phyloP scores from a whole-genome alignment of 2,113 vertebrate species.

The Zootoca vivipara region DNA sequence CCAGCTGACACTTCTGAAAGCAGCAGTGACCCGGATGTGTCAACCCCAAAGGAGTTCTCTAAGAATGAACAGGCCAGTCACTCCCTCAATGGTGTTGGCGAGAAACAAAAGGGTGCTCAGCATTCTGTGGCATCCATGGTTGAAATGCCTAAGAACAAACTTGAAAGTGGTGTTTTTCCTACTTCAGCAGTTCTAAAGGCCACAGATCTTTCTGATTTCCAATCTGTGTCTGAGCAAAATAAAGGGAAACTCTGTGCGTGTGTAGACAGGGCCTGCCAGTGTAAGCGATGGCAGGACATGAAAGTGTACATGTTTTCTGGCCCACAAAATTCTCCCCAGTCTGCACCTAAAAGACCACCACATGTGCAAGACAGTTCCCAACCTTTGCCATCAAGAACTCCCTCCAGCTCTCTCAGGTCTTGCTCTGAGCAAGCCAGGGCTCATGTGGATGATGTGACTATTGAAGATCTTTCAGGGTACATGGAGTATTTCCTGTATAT shows the following conservation, averaged over 20 bases:
- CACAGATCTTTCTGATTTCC: conserved; percentile 83
- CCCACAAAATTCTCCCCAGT: conserved; percentile 80
- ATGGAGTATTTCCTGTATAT: conserved; percentile 98
- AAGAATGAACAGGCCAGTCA: conserved; percentile 58
- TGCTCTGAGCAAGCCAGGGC: conserved; percentile 95
- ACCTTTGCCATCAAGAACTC: conserved; percentile 82
- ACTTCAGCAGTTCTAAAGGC: conserved; percentile 64
- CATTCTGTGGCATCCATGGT: conserved; percentile 54
- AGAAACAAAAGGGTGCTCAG: conserved; percentile 54
- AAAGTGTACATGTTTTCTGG: conserved; percentile 96
- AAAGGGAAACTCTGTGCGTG: conserved; percentile 61
- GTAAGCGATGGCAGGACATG: conserved; percentile 85
- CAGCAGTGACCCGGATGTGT: conserved; percentile 50
- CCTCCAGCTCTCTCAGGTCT: conserved; percentile 87
- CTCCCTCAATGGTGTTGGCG: conserved; percentile 64
- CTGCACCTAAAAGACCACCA: conserved; percentile 81
- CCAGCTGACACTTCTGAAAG: conserved; percentile 73
- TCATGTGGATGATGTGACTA: conserved; percentile 96
- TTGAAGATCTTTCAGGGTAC: conserved; percentile 98
- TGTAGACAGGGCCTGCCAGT: conserved; percentile 75
- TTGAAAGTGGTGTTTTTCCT: conserved; percentile 52
- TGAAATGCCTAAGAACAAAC: conserved; percentile 42
- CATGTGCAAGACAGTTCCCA: conserved; percentile 74
- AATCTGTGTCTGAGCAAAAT: conserved; percentile 81
- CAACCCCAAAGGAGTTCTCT: conserved; percentile 72